phyloP scores from a whole-genome alignment of 1,140 invertebrate genomes.

The Drosophila bocki region DNA sequence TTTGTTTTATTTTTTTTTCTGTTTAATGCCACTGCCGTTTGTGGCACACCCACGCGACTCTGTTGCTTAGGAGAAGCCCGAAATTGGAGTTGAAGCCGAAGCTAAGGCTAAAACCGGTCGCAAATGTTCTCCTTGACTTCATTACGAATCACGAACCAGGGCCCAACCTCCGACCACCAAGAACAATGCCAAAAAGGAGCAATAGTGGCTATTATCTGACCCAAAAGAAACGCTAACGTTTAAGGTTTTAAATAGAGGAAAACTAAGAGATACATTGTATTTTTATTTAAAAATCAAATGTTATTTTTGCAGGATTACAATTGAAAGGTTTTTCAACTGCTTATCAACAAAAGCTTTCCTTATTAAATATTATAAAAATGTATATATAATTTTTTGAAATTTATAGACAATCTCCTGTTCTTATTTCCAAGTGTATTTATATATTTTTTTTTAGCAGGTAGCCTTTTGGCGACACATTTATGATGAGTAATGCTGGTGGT shows the following conservation, averaged over 20 bases:
- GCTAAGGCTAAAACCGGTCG: conserved; percentile 57
- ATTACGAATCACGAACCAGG: conserved; percentile 76
- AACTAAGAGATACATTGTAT: not conserved
- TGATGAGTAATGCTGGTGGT: conserved; percentile 70
- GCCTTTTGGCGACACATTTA: conserved; percentile 58
- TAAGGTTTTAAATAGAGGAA: conserved; percentile 13
- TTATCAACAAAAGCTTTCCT: not conserved
- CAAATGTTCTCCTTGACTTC: conserved; percentile 79
- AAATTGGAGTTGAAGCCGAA: conserved; percentile 18
- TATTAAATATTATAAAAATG: too few relatives aligned
- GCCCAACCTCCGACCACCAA: conserved; percentile 58
- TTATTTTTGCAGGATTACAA: too few relatives aligned
- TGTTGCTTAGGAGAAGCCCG: conserved; percentile 23
- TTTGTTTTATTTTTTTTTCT: not conserved
- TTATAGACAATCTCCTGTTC: rapidly evolving
- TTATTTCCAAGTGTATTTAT: conserved; percentile 7
- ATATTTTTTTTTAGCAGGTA: conserved; percentile 22
- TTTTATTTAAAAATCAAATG: too few relatives aligned
- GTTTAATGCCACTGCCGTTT: conserved; percentile 29
- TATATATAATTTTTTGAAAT: not conserved
- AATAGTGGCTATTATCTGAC: conserved; percentile 50
- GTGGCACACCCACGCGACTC: conserved; percentile 58
- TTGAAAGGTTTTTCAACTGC: too few relatives aligned
- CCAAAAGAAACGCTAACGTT: conserved; percentile 73
- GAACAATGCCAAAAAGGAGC: conserved; percentile 80